phyloP scores from a whole-genome alignment of 2,797 vertebrate species.

The Siniperca undulata region DNA sequence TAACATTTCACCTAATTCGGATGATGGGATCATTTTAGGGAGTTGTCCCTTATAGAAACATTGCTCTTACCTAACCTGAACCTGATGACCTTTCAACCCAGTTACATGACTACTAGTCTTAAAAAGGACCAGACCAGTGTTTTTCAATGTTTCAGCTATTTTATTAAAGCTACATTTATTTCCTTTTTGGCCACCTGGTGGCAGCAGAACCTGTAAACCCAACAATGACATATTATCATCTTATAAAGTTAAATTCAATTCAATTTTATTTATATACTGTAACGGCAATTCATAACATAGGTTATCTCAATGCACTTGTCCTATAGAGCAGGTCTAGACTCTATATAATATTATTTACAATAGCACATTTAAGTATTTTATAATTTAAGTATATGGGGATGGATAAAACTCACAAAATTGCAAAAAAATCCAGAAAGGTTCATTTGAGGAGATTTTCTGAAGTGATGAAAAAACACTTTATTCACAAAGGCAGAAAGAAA shows the following conservation, averaged over 20 bases:
- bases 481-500: conserved; percentile 21
- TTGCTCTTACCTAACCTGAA: neutral
- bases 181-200: neutral
- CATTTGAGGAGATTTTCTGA: neutral
- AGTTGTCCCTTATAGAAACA: neutral
- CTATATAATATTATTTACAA: neutral
- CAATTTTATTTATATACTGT: no score
- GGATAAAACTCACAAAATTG: neutral
- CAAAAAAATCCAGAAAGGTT: conserved; percentile 1
- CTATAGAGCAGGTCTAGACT: no score
- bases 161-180: neutral
- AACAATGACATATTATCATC: no score
- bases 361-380: conserved; percentile 5
- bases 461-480: conserved; percentile 29
- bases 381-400: neutral
- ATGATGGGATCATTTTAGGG: neutral
- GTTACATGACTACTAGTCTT: neutral
- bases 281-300: no score
- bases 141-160: neutral
- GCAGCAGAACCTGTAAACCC: neutral
- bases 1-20: neutral
- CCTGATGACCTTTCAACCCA: neutral
- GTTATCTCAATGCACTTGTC: no score
- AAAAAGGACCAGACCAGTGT: neutral
- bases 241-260: no score